Conservation (phyloP, 2,113 vertebrate species). For the Thamnophis sirtalis region DNA sequence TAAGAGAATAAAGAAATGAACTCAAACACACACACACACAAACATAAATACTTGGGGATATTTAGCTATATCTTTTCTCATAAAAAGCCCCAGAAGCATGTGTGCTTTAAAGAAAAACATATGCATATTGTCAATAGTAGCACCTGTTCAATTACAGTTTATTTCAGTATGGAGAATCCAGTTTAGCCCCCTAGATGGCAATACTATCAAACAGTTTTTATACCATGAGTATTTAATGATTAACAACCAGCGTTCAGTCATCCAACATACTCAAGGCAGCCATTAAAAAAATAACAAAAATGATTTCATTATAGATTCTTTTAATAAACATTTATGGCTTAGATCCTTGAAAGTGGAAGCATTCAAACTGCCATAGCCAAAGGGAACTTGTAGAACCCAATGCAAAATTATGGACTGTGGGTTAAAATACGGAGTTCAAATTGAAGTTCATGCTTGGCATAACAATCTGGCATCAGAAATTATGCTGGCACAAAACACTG, state of each 20-base stretch:
- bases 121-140: slow-evolving; percentile 84
- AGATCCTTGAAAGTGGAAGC: slow-evolving; percentile 76
- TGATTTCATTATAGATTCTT: slow-evolving; percentile 88
- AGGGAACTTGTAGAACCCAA: slow-evolving; percentile 37
- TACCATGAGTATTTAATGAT: slow-evolving; percentile 74
- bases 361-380: slow-evolving; percentile 65
- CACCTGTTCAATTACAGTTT: slow-evolving; percentile 84
- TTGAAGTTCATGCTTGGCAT: slow-evolving; percentile 53
- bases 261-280: slow-evolving; percentile 77
- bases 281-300: slow-evolving; percentile 87
- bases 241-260: slow-evolving; percentile 73
- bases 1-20: slow-evolving; percentile 74
- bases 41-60: slow-evolving; percentile 69
- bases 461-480: slow-evolving; percentile 59
- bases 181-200: slow-evolving; percentile 87
- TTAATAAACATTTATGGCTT: slow-evolving; percentile 83
- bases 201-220: slow-evolving; percentile 85
- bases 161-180: slow-evolving; percentile 77
- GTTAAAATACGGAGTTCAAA: slow-evolving; percentile 57
- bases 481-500: slow-evolving; percentile 53
- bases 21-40: slow-evolving; percentile 55
- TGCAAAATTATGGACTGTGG: slow-evolving; percentile 60
- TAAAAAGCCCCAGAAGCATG: slow-evolving; percentile 82
- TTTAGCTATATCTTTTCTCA: slow-evolving; percentile 76
- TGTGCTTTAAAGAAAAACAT: slow-evolving; percentile 87